Conservation (phyloP, 1,140 invertebrate species). For the Drosophila arawakana region DNA sequence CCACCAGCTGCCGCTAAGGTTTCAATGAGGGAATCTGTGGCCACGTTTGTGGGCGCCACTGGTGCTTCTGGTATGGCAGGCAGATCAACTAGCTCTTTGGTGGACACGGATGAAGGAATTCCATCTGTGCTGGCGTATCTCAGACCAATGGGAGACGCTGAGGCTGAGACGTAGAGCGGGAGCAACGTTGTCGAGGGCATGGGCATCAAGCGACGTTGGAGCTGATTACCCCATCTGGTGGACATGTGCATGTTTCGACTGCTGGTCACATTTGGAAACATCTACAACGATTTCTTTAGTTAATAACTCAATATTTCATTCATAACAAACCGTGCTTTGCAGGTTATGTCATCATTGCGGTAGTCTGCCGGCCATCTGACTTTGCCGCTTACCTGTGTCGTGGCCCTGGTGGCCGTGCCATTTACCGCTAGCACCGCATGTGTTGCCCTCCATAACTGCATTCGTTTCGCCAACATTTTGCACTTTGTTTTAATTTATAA, state of each 20-base stretch:
- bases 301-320: conserved; percentile 8
- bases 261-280: conserved; percentile 6
- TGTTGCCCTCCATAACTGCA: conserved; percentile 65
- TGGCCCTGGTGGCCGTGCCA: conserved; percentile 5
- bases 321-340: conserved; percentile 55
- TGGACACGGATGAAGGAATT: conserved; percentile 34
- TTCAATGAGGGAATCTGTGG: conserved; percentile 74
- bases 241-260: conserved; percentile 38
- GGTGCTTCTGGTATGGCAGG: conserved; percentile 86
- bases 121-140: conserved; percentile 58
- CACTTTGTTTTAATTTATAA: conserved; percentile 56
- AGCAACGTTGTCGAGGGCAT: conserved; percentile 5
- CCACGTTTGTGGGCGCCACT: conserved; percentile 81
- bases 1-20: conserved; percentile 86
- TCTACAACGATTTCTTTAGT: conserved; percentile 23
- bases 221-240: conserved; percentile 31
- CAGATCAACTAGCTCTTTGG: conserved; percentile 76
- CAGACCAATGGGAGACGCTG: background rate
- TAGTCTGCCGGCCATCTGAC: background rate
- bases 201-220: background rate
- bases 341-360: conserved; percentile 56
- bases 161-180: conserved; percentile 7
- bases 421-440: conserved; percentile 29
- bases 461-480: conserved; percentile 67
- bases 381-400: conserved; percentile 54